phyloP scores from a whole-genome alignment of 2,797 vertebrate species.

The Manis pentadactyla region DNA sequence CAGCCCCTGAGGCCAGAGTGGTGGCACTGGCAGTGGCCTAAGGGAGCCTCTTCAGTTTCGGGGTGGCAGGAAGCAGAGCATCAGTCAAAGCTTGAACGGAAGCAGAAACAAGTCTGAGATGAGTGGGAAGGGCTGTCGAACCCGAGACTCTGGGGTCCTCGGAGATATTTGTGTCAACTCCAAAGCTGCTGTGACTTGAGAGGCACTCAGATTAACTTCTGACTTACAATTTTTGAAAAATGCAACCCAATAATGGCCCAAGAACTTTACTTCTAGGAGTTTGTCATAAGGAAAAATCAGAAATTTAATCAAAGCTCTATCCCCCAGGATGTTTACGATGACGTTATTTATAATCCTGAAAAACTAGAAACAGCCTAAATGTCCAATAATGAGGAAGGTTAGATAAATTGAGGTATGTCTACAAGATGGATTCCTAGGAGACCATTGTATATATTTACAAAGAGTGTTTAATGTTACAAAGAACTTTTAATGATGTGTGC shows the following conservation, averaged over 20 bases:
- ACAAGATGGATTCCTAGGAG: neutral
- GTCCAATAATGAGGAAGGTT: neutral
- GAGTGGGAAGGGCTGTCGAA: fast-evolving
- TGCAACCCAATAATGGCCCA: neutral
- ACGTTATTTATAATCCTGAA: conserved; percentile 17
- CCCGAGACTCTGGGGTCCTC: neutral
- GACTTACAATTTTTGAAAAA: conserved; percentile 28
- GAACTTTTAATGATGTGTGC: conserved; percentile 12
- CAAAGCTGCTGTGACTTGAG: neutral
- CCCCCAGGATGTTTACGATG: neutral
- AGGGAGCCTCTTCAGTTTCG: neutral
- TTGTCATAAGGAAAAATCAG: conserved; percentile 13
- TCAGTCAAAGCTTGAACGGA: neutral
- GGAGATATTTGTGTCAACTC: neutral
- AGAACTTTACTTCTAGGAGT: neutral
- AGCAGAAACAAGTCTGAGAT: neutral
- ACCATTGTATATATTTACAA: conserved; percentile 32
- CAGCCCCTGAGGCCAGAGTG: neutral
- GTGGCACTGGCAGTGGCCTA: no score
- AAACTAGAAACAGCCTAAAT: neutral
- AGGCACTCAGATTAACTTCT: neutral
- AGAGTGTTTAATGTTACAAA: conserved; percentile 68
- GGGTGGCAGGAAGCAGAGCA: neutral
- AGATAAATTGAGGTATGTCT: neutral
- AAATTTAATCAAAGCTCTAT: neutral